A percentile compares a stretch with the other conserved stretches of the same genome.
Conservation (phyloP, 1,140 invertebrate genomes). For the Maniola jurtina region DNA sequence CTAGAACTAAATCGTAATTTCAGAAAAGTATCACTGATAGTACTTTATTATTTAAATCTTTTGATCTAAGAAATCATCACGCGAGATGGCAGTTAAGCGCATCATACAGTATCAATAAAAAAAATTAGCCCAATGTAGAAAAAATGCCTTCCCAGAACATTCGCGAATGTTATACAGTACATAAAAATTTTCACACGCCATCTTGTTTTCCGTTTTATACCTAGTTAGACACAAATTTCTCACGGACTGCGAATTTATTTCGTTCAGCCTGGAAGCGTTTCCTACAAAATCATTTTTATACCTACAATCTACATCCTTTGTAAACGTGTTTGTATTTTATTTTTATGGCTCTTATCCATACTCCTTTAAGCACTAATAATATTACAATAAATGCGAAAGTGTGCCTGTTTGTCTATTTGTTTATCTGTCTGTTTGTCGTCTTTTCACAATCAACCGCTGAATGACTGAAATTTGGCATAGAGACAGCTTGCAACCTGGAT, state of each 20-base stretch:
- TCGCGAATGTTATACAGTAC: slow-evolving; percentile 13
- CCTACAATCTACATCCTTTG: slow-evolving; percentile 7
- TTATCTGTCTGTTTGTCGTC: too few species aligned
- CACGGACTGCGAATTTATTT: slow-evolving; percentile 19
- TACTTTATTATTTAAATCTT: too few species aligned
- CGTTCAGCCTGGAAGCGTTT: slow-evolving; percentile 17
- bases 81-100: too few species aligned
- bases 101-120: not conserved
- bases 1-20: too few species aligned
- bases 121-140: not conserved
- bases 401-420: too few species aligned
- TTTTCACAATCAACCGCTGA: too few species aligned
- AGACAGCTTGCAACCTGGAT: too few species aligned
- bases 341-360: not conserved
- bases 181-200: slow-evolving; percentile 26
- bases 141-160: slow-evolving; percentile 15
- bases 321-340: slow-evolving; percentile 2
- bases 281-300: slow-evolving; percentile 10
- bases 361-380: not conserved
- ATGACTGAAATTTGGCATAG: too few species aligned
- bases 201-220: slow-evolving; percentile 18
- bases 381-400: too few species aligned
- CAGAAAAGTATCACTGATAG: too few species aligned
- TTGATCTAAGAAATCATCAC: too few species aligned
- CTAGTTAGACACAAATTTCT: slow-evolving; percentile 11